Percentiles rank a stretch among this genome's conserved stretches.
Conservation (phyloP, 2,797 vertebrate genomes). For the Epinephelus awoara region DNA sequence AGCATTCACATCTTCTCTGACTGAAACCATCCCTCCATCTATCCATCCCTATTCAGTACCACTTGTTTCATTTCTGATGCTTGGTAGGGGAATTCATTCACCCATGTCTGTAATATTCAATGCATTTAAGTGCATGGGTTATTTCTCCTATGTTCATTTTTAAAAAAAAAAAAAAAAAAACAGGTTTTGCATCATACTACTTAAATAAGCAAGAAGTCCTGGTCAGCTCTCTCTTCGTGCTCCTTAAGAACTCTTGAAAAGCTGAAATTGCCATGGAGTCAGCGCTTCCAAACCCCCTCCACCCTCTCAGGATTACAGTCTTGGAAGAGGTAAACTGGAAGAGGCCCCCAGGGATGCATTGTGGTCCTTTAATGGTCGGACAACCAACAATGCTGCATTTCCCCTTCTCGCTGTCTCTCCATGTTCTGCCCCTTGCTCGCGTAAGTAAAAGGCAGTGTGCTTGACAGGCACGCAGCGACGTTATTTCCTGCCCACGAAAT, state of each 20-base stretch:
- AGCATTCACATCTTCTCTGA: constrained; percentile 60
- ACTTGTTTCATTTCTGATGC: constrained; percentile 71
- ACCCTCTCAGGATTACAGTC: constrained; percentile 71
- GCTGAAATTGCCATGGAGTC: constrained; percentile 68
- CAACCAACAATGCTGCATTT: constrained; percentile 64
- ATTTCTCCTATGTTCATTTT: constrained; percentile 79
- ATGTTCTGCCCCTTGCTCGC: constrained; percentile 57
- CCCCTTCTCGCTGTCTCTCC: constrained; percentile 67
- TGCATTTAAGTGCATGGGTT: constrained; percentile 83
- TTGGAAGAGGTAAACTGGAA: constrained; percentile 75
- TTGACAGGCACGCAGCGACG: constrained; percentile 60
- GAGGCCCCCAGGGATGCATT: constrained; percentile 67
- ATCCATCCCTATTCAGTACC: constrained; percentile 71
- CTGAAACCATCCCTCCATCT: constrained; percentile 47
- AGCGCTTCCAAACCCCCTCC: constrained; percentile 69
- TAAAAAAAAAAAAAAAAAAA: constrained; percentile 24
- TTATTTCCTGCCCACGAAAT: constrained; percentile 95
- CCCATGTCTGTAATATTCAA: constrained; percentile 74
- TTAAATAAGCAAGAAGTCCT: constrained; percentile 77
- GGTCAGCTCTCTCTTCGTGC: constrained; percentile 62
- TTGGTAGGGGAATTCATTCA: constrained; percentile 65
- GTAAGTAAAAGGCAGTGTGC: constrained; percentile 64
- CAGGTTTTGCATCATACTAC: constrained; percentile 76
- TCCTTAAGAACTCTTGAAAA: constrained; percentile 69
- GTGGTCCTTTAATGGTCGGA: constrained; percentile 62